Base-by-base conservation (phyloP, 2,113 vertebrate genomes). In the Falcunculus frontatus region DNA sequence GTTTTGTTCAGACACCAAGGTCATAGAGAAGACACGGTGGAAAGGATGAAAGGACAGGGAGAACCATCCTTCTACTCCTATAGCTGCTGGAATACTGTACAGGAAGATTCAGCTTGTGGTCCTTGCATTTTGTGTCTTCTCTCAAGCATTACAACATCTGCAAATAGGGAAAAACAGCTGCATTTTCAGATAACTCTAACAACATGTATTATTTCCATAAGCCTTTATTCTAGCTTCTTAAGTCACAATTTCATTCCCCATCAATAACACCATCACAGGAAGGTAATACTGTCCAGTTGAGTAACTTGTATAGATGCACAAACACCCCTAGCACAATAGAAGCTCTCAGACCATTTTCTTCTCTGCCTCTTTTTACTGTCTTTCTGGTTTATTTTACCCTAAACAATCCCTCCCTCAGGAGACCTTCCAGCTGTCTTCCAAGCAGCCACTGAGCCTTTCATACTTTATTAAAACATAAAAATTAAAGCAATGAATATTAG, bases 401-500 rank as follows among this genome's bases (percentile, higher is more conserved):
- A 90, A 93, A 92, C 73, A 92, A 78, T 59, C 33, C 50, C 41
- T 87, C 25, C 50, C 86, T 90, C 82, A 52, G 49, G 67, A 94
- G 63, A 63, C 35, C n/a, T 73, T 93, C 57, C 63, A 94, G 81
- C 65, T 94, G 42, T 82, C 67, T 93, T 93, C 72, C 85, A 85
- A 88, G 75, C 27, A 94, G 72, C 33, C 59, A 70, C 33, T 27
- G 55, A 93, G 55, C 46, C 56, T 94, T 96, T 91, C 87, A 85
- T 74, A 88, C 39, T 90, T 77, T 83, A 89, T 82, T 79, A 95
- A 96, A 97, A 96, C 53, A 90, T 68, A 89, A 85, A 93, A 96
- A 96, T 97, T 96, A 94, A 96, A 96, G 94, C 74, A 91, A 87
- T 93, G 62, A 97, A 80, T 96, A 95, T 96, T 94, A 97, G 84